These are phyloP conservation scores for Oreochromis niloticus DNA, from an alignment of 2,113 vertebrate species.

Conservation along the genomic window DNA sequence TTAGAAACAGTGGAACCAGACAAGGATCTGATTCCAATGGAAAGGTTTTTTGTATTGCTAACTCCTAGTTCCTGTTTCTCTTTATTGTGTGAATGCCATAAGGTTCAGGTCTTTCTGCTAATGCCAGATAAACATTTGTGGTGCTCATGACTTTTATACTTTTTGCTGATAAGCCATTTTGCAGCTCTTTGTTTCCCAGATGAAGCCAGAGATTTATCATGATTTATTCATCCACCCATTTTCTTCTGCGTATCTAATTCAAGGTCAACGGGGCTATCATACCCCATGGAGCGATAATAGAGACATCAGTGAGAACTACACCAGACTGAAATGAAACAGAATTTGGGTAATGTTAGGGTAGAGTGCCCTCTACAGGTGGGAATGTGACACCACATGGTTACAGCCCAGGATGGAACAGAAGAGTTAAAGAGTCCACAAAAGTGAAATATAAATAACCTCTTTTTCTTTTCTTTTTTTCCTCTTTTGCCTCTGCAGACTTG, in stretches of 20 bases:
- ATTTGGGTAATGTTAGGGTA: neutral
- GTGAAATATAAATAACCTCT: neutral
- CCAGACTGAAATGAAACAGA: fast-evolving
- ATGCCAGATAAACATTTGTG: neutral
- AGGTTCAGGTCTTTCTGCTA: neutral
- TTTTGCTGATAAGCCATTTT: neutral
- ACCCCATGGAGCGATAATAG: fast-evolving
- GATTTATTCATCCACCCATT: fast-evolving
- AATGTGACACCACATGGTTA: neutral
- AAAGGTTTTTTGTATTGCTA: neutral
- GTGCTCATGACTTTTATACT: fast-evolving
- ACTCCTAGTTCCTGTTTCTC: fast-evolving
- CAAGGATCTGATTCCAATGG: neutral
- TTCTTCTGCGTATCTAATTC: neutral
- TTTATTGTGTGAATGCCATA: neutral
- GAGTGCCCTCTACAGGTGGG: fast-evolving
- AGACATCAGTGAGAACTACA: neutral
- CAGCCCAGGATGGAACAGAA: neutral
- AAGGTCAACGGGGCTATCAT: neutral
- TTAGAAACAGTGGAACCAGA: fast-evolving
- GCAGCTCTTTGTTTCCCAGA: neutral
- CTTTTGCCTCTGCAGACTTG: constrained; percentile 50
- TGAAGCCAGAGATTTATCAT: neutral
- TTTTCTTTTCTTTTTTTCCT: neutral
- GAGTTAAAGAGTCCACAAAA: neutral